Conservation (phyloP, 2,797 vertebrate species). For the Gymnoscopelus microlampas region DNA sequence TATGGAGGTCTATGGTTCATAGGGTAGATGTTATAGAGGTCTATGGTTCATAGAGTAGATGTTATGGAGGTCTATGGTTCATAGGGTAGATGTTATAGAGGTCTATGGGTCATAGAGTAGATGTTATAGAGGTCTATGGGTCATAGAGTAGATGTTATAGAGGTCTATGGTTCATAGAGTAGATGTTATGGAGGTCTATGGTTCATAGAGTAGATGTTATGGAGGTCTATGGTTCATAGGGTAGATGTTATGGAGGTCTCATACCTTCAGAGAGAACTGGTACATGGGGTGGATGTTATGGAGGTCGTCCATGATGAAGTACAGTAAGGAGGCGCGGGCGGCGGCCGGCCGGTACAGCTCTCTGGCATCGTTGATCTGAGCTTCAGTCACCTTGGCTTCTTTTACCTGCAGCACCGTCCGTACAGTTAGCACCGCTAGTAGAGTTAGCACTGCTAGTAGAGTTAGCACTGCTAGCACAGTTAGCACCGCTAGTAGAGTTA, state of each 20-base stretch:
- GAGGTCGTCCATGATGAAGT: constrained; percentile 95
- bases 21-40: constrained; percentile 93
- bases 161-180: constrained; percentile 84
- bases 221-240: no score
- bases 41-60: no score
- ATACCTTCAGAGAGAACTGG: no score
- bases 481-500: no score
- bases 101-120: no score
- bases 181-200: no score
- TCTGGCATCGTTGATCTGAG: constrained; percentile 91
- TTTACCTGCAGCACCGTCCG: constrained; percentile 83
- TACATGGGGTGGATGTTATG: constrained; percentile 84
- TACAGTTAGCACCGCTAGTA: no score
- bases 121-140: constrained; percentile 93
- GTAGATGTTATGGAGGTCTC: constrained; percentile 71
- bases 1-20: constrained; percentile 92
- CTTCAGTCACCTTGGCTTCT: constrained; percentile 91
- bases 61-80: constrained; percentile 91
- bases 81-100: constrained; percentile 93
- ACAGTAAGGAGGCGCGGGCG: constrained; percentile 89
- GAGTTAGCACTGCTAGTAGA: no score
- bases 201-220: no score
- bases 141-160: constrained; percentile 91
- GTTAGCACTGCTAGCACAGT: no score
- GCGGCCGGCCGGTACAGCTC: constrained; percentile 92